These are phyloP conservation scores for Pogonognathellus flavescens DNA, from an alignment of 1,140 invertebrate species.

Conservation along the genomic window DNA sequence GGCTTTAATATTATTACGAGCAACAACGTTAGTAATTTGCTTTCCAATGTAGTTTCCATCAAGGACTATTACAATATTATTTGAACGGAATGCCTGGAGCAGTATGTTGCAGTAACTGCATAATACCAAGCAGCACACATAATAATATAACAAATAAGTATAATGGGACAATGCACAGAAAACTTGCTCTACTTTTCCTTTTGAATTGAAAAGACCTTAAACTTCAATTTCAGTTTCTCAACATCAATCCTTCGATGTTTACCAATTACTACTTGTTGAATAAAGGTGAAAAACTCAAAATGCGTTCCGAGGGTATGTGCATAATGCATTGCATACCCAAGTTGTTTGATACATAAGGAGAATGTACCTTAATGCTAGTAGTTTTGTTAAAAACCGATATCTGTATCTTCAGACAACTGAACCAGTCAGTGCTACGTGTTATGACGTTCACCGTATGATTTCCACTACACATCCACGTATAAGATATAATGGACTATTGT, in stretches of 20 bases:
- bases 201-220: constrained; percentile 35
- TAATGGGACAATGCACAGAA: neutral
- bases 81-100: neutral
- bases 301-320: too few species aligned
- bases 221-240: constrained; percentile 34
- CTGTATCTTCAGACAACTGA: too few species aligned
- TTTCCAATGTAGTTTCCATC: constrained; percentile 30
- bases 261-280: constrained; percentile 7
- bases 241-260: neutral
- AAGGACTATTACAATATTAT: constrained; percentile 6
- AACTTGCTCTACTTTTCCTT: constrained; percentile 31
- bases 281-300: constrained; percentile 16
- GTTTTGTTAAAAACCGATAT: too few species aligned
- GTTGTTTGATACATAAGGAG: too few species aligned
- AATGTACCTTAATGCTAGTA: too few species aligned
- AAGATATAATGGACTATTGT: neutral
- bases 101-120: neutral
- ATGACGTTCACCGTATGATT: too few species aligned
- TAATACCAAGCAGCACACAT: neutral
- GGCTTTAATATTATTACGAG: neutral
- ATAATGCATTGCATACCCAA: too few species aligned
- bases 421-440: too few species aligned
- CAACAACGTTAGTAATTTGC: constrained; percentile 14
- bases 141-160: neutral
- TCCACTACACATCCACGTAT: neutral